phyloP scores from a whole-genome alignment of 2,888 invertebrate genomes.

The Caenorhabditis macrosperma region DNA sequence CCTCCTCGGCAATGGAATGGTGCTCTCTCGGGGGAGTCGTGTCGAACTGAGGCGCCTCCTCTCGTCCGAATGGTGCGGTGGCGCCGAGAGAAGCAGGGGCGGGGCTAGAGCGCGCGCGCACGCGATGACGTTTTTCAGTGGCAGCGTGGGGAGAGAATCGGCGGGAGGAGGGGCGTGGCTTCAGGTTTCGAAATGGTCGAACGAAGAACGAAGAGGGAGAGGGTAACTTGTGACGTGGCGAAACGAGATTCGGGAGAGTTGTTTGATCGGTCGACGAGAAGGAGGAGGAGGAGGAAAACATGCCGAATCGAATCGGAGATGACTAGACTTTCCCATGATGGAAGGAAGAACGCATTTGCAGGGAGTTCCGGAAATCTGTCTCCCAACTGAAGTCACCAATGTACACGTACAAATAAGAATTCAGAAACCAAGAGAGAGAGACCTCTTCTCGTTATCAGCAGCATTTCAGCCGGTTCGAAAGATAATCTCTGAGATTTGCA shows the following conservation, averaged over 20 bases:
- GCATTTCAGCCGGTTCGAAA: not conserved
- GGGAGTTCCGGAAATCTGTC: too few relatives aligned
- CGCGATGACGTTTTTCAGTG: conserved; percentile 15
- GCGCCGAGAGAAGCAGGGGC: not conserved
- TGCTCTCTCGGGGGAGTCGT: conserved; percentile 30
- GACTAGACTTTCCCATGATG: too few relatives aligned
- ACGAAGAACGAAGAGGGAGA: not conserved
- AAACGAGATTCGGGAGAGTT: not conserved
- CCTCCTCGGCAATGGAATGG: too few relatives aligned
- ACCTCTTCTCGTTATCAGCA: not conserved
- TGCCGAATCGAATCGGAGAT: not conserved
- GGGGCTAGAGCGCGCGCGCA: conserved; percentile 11
- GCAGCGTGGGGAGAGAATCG: not conserved
- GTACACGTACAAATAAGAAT: not conserved
- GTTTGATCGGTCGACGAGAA: not conserved
- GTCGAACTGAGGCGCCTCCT: not conserved
- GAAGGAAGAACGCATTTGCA: too few relatives aligned
- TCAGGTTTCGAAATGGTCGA: not conserved
- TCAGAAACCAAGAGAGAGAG: not conserved
- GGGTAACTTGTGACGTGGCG: not conserved
- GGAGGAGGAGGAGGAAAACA: not conserved
- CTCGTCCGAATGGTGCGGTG: conserved; percentile 25
- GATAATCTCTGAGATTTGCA: conserved; percentile 18
- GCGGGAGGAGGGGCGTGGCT: not conserved
- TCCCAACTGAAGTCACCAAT: not conserved